Evolutionary conservation across 2,113 vertebrate genomes (phyloP).

Genomic region (Notechis scutatus): DNA sequence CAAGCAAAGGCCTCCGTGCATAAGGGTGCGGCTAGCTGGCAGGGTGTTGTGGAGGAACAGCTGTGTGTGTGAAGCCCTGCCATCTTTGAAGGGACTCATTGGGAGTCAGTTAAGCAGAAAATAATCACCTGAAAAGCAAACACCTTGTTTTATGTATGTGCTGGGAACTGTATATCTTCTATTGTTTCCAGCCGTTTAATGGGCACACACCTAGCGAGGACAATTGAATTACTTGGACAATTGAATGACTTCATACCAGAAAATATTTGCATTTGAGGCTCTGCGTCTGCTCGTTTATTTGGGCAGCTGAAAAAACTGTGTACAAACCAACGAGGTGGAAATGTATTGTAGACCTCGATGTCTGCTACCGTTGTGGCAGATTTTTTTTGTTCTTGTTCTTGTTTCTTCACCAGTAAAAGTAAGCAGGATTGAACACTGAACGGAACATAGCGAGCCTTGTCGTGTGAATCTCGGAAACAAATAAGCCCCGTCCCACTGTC

Average conservation of each 20-base stretch:
- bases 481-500: not conserved
- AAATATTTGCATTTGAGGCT: constrained; percentile 51
- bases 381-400: not conserved
- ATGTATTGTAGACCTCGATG: not conserved
- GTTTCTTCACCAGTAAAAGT: not conserved
- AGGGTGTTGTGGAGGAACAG: not conserved
- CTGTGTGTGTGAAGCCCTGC: constrained; percentile 57
- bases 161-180: constrained; percentile 55
- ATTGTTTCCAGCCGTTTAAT: constrained; percentile 56
- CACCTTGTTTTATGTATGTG: constrained; percentile 64
- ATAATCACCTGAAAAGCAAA: constrained; percentile 66
- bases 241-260: constrained; percentile 51
- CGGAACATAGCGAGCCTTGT: not conserved
- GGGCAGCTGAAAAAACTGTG: constrained; percentile 37
- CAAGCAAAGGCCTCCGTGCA: not conserved
- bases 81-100: constrained; percentile 63
- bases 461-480: not conserved
- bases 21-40: constrained; percentile 1
- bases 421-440: not conserved
- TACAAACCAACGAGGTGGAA: constrained; percentile 39
- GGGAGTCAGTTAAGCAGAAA: constrained; percentile 64
- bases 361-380: not conserved
- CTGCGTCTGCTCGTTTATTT: constrained; percentile 33
- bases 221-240: constrained; percentile 55
- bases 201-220: constrained; percentile 40